phyloP scores from a whole-genome alignment of 1,140 invertebrate species.

The Drosophila neocordata region DNA sequence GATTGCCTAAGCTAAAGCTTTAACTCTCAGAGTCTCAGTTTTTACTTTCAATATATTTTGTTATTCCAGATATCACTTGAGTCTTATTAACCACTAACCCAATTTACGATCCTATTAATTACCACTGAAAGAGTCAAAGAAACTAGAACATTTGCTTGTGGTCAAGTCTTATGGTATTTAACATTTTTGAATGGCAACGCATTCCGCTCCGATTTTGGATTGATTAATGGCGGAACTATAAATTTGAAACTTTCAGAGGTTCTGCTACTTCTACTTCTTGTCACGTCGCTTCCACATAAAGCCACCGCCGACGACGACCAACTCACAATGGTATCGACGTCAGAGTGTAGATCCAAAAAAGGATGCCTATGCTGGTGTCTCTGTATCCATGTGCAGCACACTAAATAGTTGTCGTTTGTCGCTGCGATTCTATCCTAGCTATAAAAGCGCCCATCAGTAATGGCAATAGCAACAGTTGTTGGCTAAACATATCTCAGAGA shows the following conservation, averaged over 20 bases:
- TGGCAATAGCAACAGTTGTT: slow-evolving; percentile 56
- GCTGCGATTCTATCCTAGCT: slow-evolving; percentile 49
- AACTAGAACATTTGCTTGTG: no score
- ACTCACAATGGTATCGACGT: slow-evolving; percentile 54
- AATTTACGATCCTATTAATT: slow-evolving; percentile 42
- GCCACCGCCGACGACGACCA: slow-evolving; percentile 44
- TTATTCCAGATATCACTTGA: background rate
- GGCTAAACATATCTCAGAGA: slow-evolving; percentile 42
- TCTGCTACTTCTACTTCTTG: slow-evolving; percentile 64
- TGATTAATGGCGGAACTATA: slow-evolving; percentile 77
- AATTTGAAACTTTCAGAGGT: slow-evolving; percentile 56
- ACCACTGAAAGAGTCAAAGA: no score
- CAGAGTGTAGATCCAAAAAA: slow-evolving; percentile 68
- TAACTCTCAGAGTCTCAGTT: no score
- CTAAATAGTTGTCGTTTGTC: slow-evolving; percentile 47
- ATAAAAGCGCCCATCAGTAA: slow-evolving; percentile 53
- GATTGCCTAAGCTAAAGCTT: no score
- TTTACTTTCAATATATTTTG: background rate
- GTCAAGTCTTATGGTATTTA: background rate
- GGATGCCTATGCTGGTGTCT: slow-evolving; percentile 48
- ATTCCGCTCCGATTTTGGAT: slow-evolving; percentile 60
- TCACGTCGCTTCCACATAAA: slow-evolving; percentile 73
- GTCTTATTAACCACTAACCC: background rate
- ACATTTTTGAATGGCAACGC: background rate
- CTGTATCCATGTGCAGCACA: slow-evolving; percentile 54